Conservation (phyloP, 2,888 invertebrate species). For the Caenorhabditis sulstoni region DNA sequence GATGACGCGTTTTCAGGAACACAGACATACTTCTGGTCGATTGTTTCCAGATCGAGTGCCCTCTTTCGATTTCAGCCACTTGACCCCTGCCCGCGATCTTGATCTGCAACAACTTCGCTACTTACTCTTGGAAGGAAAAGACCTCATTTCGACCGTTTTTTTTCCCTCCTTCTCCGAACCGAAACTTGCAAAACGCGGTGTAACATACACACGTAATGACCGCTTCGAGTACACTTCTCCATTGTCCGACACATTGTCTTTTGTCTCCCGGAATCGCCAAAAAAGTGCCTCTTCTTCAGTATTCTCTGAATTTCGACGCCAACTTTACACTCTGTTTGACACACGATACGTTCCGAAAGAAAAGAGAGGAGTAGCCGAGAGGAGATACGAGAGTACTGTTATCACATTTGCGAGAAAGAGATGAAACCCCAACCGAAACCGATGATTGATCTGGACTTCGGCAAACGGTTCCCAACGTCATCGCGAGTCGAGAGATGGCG, state of each 20-base stretch:
- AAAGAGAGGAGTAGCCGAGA: constrained; percentile 11
- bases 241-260: constrained; percentile 21
- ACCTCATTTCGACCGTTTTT: not conserved
- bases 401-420: constrained; percentile 13
- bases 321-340: constrained; percentile 24
- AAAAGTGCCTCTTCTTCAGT: constrained; percentile 1
- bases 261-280: constrained; percentile 12
- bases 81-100: constrained; percentile 27
- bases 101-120: constrained; percentile 19
- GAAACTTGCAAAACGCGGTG: constrained; percentile 24
- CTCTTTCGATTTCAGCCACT: constrained; percentile 23
- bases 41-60: no score
- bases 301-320: not conserved
- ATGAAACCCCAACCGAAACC: constrained; percentile 20
- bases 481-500: not conserved
- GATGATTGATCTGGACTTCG: constrained; percentile 54
- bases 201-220: constrained; percentile 42
- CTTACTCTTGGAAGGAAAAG: constrained; percentile 12
- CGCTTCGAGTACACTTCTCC: constrained; percentile 38
- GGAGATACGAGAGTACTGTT: constrained; percentile 4
- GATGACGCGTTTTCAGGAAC: no score
- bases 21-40: no score
- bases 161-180: constrained; percentile 3
- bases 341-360: constrained; percentile 48
- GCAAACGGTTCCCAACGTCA: constrained; percentile 38